Evolutionary conservation across 2,113 vertebrate genomes (phyloP).

Genomic region (Saiga tatarica): DNA sequence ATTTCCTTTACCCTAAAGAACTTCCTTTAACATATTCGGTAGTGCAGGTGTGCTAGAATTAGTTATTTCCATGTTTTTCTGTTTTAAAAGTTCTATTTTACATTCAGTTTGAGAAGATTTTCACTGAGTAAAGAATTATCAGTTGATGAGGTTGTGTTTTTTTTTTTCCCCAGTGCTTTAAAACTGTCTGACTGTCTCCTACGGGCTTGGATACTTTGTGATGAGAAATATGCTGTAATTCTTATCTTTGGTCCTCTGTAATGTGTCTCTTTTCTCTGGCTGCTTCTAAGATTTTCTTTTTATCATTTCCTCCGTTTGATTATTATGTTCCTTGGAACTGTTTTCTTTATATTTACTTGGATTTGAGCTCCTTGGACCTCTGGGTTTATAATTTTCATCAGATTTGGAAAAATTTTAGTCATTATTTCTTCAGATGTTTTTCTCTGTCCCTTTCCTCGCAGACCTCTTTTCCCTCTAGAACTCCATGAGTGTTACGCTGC

Average conservation of each 20-base stretch:
- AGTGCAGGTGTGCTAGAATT: background rate
- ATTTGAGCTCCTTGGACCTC: background rate
- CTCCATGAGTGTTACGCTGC: background rate
- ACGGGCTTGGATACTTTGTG: background rate
- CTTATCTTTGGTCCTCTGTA: background rate
- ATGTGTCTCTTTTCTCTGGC: background rate
- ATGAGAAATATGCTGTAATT: background rate
- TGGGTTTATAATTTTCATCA: background rate
- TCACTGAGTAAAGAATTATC: background rate
- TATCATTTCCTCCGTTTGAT: background rate
- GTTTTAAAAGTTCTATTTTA: constrained; percentile 9
- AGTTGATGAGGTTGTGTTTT: background rate
- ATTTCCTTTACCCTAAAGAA: background rate
- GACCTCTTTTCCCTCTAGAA: background rate
- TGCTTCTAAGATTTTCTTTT: constrained; percentile 6
- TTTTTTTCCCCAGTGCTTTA: background rate
- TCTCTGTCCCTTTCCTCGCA: background rate
- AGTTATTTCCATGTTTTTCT: background rate
- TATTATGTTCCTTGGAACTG: background rate
- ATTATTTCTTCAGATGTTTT: background rate
- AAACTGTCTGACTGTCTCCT: background rate
- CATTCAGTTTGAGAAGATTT: background rate
- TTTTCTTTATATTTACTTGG: background rate
- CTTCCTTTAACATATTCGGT: background rate
- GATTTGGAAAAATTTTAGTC: background rate